phyloP scores from a whole-genome alignment of 2,113 vertebrate species.

The Cheilinus undulatus region DNA sequence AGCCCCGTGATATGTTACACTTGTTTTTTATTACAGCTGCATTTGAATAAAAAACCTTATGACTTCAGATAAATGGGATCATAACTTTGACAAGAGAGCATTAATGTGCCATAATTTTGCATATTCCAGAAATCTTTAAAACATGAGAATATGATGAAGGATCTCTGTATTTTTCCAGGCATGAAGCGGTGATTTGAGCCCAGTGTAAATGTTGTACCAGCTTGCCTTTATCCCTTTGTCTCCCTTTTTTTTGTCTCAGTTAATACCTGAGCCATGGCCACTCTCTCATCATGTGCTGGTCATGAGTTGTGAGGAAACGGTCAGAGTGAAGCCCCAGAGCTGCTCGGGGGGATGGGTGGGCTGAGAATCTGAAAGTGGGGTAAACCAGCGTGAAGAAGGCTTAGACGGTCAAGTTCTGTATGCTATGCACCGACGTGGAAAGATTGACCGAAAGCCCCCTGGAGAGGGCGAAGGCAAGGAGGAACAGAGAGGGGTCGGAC shows the following conservation, averaged over 20 bases:
- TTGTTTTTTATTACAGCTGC: too few relatives aligned
- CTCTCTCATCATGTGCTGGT: constrained; percentile 78
- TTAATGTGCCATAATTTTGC: background rate
- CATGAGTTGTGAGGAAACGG: constrained; percentile 73
- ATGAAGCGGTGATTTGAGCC: constrained; percentile 11
- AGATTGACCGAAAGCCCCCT: constrained; percentile 48
- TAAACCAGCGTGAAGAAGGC: constrained; percentile 37
- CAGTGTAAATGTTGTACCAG: constrained; percentile 30
- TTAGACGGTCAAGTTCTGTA: constrained; percentile 40
- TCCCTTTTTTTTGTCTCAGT: constrained; percentile 38
- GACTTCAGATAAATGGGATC: too few relatives aligned
- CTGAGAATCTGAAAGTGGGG: constrained; percentile 21
- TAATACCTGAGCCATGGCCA: constrained; percentile 63
- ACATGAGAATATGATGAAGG: background rate
- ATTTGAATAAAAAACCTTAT: too few relatives aligned
- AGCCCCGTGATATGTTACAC: too few relatives aligned
- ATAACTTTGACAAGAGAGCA: background rate
- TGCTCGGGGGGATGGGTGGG: constrained; percentile 45
- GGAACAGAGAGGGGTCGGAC: constrained; percentile 24
- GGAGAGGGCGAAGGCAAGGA: constrained; percentile 11
- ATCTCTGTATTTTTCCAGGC: background rate
- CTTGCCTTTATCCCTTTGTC: constrained; percentile 40
- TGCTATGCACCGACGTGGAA: constrained; percentile 46
- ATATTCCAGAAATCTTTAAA: background rate
- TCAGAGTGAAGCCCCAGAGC: constrained; percentile 52